phyloP scores from a whole-genome alignment of 2,797 vertebrate species.

The Coccyzus lansbergi region DNA sequence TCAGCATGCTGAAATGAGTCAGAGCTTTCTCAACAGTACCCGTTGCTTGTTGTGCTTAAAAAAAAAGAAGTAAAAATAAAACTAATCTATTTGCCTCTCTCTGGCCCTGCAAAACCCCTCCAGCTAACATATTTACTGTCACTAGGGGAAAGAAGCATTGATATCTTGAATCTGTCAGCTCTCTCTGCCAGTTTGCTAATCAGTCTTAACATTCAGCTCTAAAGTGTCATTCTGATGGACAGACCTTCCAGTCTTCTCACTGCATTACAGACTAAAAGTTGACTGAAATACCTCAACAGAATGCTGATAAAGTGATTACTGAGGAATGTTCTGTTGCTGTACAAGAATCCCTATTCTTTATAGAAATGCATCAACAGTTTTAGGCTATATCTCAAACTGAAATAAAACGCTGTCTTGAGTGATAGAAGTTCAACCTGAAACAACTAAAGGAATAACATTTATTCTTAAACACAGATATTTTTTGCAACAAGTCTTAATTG shows the following conservation, averaged over 20 bases:
- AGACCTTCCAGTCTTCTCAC: background rate
- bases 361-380: background rate
- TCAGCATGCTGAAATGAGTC: background rate
- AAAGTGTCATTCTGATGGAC: background rate
- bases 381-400: background rate
- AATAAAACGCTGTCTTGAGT: background rate
- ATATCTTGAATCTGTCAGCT: background rate
- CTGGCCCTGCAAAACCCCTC: fast-evolving
- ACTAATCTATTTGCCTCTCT: background rate
- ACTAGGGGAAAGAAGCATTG: background rate
- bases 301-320: background rate
- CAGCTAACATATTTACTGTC: background rate
- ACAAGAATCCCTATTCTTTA: background rate
- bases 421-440: background rate
- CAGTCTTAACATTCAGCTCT: background rate
- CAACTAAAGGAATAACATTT: background rate
- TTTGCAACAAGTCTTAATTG: background rate
- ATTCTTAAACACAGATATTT: background rate
- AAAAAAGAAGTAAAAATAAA: background rate
- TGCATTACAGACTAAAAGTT: background rate
- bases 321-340: background rate
- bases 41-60: background rate
- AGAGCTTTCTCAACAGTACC: background rate
- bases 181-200: background rate
- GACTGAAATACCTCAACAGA: background rate